A percentile compares a stretch with the other conserved stretches of the same genome.
Evolutionary conservation across 2,888 invertebrate genomes (phyloP).

Genomic region (Scrobipalpa atriplicella): DNA sequence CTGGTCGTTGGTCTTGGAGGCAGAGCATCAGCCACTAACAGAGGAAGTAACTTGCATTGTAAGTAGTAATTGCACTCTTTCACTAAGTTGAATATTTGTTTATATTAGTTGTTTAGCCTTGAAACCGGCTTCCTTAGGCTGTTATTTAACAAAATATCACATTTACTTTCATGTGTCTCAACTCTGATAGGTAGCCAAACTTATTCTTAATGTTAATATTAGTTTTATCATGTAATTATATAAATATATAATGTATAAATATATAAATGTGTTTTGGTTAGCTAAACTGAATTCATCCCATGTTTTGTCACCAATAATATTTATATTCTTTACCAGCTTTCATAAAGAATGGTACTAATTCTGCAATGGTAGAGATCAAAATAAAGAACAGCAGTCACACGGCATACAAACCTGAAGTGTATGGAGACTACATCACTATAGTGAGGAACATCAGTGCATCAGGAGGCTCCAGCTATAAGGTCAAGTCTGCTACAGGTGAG

Average conservation of each 20-base stretch:
- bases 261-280: too few relatives aligned
- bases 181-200: too few relatives aligned
- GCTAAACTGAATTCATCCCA: too few relatives aligned
- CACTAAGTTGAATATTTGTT: background rate
- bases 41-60: constrained; percentile 89
- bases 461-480: constrained; percentile 85
- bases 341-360: constrained; percentile 86
- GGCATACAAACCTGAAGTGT: constrained; percentile 85
- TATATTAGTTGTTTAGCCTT: background rate
- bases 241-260: too few relatives aligned
- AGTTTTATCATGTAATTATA: too few relatives aligned
- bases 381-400: constrained; percentile 87
- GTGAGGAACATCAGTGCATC: constrained; percentile 81
- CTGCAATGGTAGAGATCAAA: constrained; percentile 87
- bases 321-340: constrained; percentile 60
- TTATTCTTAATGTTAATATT: too few relatives aligned
- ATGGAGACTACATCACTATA: constrained; percentile 85
- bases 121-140: background rate
- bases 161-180: too few relatives aligned
- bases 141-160: too few relatives aligned
- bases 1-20: constrained; percentile 93
- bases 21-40: constrained; percentile 89
- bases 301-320: too few relatives aligned
- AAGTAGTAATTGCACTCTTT: constrained; percentile 42
- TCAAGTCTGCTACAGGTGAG: constrained; percentile 86